phyloP scores from a whole-genome alignment of 92 coral and sea anemone genomes.

The Chrysogorgia sp. region DNA sequence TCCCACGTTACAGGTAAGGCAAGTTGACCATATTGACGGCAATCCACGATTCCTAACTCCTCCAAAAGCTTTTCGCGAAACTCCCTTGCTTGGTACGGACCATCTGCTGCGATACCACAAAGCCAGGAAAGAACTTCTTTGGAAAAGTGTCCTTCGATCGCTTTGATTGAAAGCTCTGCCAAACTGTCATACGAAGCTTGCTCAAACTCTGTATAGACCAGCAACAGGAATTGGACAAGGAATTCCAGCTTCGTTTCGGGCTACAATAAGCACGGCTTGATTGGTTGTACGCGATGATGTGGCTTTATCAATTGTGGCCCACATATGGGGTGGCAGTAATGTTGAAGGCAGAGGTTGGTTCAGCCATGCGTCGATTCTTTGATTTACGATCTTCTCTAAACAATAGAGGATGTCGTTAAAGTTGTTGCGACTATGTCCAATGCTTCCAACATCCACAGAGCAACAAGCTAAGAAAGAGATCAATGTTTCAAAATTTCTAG shows the following conservation, averaged over 20 bases:
- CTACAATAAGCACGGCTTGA: conserved; percentile 48
- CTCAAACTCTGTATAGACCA: conserved; percentile 39
- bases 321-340: conserved; percentile 48
- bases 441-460: no score
- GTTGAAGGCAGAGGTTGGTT: conserved; percentile 46
- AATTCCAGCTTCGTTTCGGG: conserved; percentile 43
- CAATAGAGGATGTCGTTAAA: conserved; percentile 45
- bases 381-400: conserved; percentile 40
- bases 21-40: no score
- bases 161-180: conserved; percentile 49
- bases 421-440: conserved; percentile 44
- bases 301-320: conserved; percentile 43
- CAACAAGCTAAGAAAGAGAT: conserved; percentile 28
- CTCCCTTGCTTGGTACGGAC: conserved; percentile 50
- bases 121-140: conserved; percentile 34
- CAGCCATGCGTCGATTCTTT: conserved; percentile 42
- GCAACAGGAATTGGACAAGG: conserved; percentile 52
- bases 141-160: no score
- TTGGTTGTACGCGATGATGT: conserved; percentile 48
- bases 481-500: conserved; percentile 36
- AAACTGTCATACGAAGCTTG: conserved; percentile 44
- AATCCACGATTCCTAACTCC: conserved; percentile 34
- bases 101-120: conserved; percentile 43
- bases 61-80: conserved; percentile 42
- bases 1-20: conserved; percentile 51